Base-by-base conservation (phyloP, 92 coral and sea anemone genomes). In the Epizoanthus scotinus region DNA sequence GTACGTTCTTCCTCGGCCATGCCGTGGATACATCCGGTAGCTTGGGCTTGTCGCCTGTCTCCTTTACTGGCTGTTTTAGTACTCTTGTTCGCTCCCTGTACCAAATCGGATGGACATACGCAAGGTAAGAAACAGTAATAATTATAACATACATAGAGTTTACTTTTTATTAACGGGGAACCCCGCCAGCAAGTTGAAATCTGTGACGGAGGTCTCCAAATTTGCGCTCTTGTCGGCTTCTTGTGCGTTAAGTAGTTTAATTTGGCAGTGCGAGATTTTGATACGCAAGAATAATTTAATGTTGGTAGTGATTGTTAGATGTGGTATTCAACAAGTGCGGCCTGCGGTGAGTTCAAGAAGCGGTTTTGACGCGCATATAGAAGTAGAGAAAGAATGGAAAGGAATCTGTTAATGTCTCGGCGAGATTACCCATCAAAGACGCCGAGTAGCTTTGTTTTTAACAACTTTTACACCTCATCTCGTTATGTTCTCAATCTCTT, bases 401-500 rank as follows among this genome's bases (percentile, higher is more conserved):
- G 68, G 81, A 75, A 75, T 75, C 68, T 75, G 9, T 75, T 58
- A 60, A 75, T 75, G 29, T 54, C 8, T 60, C n/a, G 24, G 81
- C 36, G 63, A 75, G 81, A 59, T 75, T 67, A 75, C 61, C 53
- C 68, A 75, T 75, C 69, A 75, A 75, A 75, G 81, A 60, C 25
- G 61, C 81, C 81, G 81, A 38, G 81, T 29, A 31, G 24, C 69
- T 75, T 75, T 75, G 81, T 75, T 36, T 57, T 59, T 40, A 34
- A 75, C 67, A 36, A 75, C 12, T 75, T 75, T 60, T 75, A 59
- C 81, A 75, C 81, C 81, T 75, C 40, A 38, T 58, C 81, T 75
- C 81, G 31, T 40, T 68, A 75, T 36, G 44, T 75, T 75, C 14
- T 67, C 59, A 75, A 75, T 12, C 63, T 31, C 44, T 40, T 56